Conservation (phyloP, 92 coral and sea anemone species). For the Porites evermanni region DNA sequence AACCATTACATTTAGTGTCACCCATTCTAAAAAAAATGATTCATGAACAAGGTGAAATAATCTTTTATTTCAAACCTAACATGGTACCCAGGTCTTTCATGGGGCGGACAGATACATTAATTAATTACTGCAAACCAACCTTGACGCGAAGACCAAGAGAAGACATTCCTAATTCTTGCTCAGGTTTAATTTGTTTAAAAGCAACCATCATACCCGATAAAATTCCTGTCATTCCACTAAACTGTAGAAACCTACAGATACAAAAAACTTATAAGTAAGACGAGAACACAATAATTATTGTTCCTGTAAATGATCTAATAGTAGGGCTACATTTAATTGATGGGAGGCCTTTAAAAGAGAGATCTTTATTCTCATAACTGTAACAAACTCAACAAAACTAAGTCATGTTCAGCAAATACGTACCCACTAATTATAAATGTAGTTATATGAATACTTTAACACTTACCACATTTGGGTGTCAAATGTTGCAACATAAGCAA, state of each 20-base stretch:
- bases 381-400: too few relatives aligned
- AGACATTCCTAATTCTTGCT: slow-evolving; percentile 76
- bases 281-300: neutral
- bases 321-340: too few relatives aligned
- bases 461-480: slow-evolving; percentile 94
- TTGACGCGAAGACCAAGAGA: slow-evolving; percentile 77
- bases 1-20: too few relatives aligned
- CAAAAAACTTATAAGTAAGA: neutral
- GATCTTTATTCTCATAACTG: too few relatives aligned
- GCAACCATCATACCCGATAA: slow-evolving; percentile 94
- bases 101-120: neutral
- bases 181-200: slow-evolving; percentile 92
- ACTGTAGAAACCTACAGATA: slow-evolving; percentile 83
- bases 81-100: too few relatives aligned
- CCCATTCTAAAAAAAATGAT: too few relatives aligned
- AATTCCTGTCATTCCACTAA: slow-evolving; percentile 98
- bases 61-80: too few relatives aligned
- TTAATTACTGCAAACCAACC: slow-evolving; percentile 45
- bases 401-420: too few relatives aligned
- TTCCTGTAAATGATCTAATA: too few relatives aligned
- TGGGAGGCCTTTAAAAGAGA: too few relatives aligned
- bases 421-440: too few relatives aligned
- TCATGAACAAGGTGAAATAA: too few relatives aligned
- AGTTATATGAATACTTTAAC: neutral
- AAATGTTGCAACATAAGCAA: slow-evolving; percentile 85